These are phyloP conservation scores for Argya squamiceps DNA, from an alignment of 2,797 vertebrate genomes.

Conservation along the genomic window DNA sequence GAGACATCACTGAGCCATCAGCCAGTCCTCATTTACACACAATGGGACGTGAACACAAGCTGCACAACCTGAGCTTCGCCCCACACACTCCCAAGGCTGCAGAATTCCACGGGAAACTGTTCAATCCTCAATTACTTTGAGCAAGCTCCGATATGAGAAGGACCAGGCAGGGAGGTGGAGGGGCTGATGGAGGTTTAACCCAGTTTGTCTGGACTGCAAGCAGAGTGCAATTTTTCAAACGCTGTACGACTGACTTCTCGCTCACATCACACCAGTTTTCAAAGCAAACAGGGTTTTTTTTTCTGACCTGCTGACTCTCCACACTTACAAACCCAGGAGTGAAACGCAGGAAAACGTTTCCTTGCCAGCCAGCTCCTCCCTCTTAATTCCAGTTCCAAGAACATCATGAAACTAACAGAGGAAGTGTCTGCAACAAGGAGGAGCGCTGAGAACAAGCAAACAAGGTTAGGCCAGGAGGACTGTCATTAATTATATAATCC, in stretches of 20 bases:
- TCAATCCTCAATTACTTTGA: background rate
- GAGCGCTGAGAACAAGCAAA: slow-evolving; percentile 48
- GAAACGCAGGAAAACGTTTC: slow-evolving; percentile 10
- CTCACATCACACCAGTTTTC: background rate
- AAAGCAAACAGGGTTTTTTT: background rate
- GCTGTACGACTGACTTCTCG: background rate
- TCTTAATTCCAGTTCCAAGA: slow-evolving; percentile 63
- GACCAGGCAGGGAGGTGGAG: background rate
- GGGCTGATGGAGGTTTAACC: background rate
- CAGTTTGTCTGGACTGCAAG: background rate
- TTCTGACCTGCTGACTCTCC: background rate
- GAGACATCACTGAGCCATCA: slow-evolving; percentile 29
- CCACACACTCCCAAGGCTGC: background rate
- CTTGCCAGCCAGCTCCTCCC: slow-evolving; percentile 57
- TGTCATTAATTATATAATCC: slow-evolving; percentile 56
- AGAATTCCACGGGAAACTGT: background rate
- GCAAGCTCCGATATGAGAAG: background rate
- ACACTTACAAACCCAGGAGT: background rate
- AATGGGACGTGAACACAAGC: background rate
- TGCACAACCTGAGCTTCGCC: background rate
- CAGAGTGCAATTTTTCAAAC: background rate
- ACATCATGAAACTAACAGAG: slow-evolving; percentile 63
- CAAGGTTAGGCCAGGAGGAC: slow-evolving; percentile 36
- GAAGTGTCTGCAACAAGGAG: slow-evolving; percentile 66
- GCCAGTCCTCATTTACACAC: slow-evolving; percentile 23